phyloP scores from a whole-genome alignment of 2,797 vertebrate genomes.

The Emydoidea blandingii region DNA sequence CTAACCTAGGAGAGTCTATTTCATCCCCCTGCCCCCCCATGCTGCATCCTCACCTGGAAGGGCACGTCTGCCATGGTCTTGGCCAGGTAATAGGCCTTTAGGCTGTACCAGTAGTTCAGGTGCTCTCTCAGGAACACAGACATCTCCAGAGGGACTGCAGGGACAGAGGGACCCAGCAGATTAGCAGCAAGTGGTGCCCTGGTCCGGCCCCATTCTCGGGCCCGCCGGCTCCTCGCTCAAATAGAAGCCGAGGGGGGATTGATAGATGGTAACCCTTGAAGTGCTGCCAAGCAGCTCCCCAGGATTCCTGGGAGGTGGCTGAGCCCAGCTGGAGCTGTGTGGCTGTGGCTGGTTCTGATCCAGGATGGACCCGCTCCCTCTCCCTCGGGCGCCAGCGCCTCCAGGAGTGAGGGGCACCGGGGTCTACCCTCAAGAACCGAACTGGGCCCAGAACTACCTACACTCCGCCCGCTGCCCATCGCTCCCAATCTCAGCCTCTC shows the following conservation, averaged over 20 bases:
- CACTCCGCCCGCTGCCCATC: neutral
- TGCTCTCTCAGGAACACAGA: constrained; percentile 95
- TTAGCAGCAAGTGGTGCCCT: neutral
- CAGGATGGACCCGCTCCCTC: neutral
- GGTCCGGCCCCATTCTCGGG: neutral
- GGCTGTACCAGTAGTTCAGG: constrained; percentile 99
- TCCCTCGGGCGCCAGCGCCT: neutral
- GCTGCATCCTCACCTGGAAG: constrained; percentile 88
- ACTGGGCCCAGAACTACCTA: neutral
- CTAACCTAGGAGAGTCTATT: neutral
- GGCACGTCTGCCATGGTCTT: constrained; percentile 98
- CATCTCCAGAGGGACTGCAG: constrained; percentile 96
- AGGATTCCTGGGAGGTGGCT: too few relatives aligned
- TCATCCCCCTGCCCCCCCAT: neutral
- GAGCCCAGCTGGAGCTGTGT: neutral
- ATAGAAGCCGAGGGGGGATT: too few relatives aligned
- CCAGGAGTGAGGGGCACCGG: too few relatives aligned
- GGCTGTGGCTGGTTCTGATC: neutral
- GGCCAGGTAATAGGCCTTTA: constrained; percentile 97
- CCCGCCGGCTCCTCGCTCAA: neutral
- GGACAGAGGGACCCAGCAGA: neutral
- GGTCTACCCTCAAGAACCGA: neutral
- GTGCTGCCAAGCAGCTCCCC: too few relatives aligned
- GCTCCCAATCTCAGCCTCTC: neutral
- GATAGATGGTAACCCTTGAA: too few relatives aligned